Percentiles rank a stretch among this genome's conserved stretches.
Conservation (phyloP, 1,140 invertebrate genomes). For the Rhagoletis pomonella region DNA sequence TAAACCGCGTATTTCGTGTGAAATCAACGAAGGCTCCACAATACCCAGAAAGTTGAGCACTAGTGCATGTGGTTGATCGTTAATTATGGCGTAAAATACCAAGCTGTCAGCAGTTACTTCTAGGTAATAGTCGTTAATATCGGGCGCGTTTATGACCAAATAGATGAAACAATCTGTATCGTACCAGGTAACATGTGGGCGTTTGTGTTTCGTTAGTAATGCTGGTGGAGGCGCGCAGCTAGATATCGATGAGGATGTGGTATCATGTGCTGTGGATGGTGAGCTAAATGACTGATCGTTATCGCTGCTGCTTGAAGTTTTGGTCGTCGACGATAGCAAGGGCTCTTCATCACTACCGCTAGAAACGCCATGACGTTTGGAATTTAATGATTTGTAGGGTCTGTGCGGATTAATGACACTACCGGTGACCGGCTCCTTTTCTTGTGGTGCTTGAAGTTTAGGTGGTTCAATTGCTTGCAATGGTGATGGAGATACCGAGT, state of each 20-base stretch:
- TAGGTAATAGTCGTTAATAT: conserved; percentile 50
- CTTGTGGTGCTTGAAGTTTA: not conserved
- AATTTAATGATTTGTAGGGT: conserved; percentile 4
- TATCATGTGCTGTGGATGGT: not conserved
- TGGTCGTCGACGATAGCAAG: not conserved
- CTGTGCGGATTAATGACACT: no score
- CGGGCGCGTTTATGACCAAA: conserved; percentile 54
- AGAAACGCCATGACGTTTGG: not conserved
- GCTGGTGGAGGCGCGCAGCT: conserved; percentile 31
- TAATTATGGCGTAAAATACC: conserved; percentile 43
- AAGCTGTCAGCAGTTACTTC: conserved; percentile 49
- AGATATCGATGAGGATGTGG: not conserved
- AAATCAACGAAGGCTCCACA: conserved; percentile 48
- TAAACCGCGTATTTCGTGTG: conserved; percentile 57
- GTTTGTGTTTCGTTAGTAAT: conserved; percentile 52
- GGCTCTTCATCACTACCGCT: conserved; percentile 45
- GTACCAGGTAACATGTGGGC: conserved; percentile 55
- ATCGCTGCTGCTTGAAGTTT: conserved; percentile 34
- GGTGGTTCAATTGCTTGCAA: not conserved
- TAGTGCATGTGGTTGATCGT: conserved; percentile 53
- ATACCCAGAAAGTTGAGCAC: conserved; percentile 52
- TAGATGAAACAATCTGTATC: conserved; percentile 56
- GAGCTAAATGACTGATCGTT: not conserved
- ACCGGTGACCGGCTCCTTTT: not conserved
- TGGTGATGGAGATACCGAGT: not conserved